Conservation (phyloP, 2,888 invertebrate species). For the Drosophila yooni region DNA sequence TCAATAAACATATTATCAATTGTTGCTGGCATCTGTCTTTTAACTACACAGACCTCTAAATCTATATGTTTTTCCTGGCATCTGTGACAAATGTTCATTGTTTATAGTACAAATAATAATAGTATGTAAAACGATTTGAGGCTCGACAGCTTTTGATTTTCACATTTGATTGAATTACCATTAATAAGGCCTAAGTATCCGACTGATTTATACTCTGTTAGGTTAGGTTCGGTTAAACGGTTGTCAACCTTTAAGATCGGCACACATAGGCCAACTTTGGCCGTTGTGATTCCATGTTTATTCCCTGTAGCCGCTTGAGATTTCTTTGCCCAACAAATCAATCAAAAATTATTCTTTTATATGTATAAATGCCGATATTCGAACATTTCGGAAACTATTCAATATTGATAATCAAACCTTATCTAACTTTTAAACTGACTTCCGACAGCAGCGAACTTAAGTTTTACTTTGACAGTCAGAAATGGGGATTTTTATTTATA, state of each 20-base stretch:
- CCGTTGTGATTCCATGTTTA: too few species aligned
- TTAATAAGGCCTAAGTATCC: too few species aligned
- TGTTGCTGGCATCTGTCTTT: constrained; percentile 5
- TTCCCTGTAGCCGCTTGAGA: too few species aligned
- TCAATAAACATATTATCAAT: constrained; percentile 22
- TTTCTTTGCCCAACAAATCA: too few species aligned
- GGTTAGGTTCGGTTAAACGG: background rate
- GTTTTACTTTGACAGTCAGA: background rate
- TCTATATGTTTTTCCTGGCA: background rate
- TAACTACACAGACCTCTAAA: background rate
- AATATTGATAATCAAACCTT: background rate
- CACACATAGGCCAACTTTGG: too few species aligned
- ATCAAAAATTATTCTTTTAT: background rate
- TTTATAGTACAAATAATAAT: background rate
- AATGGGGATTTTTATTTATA: background rate
- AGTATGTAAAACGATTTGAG: background rate
- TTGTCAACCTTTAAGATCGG: background rate
- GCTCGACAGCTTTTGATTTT: background rate
- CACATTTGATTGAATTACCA: background rate
- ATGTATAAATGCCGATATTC: too few species aligned
- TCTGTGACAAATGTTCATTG: constrained; percentile 19
- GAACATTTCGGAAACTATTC: background rate
- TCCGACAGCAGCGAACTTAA: background rate
- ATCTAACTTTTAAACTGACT: background rate
- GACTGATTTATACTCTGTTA: constrained; percentile 3